Evolutionary conservation across 2,888 invertebrate species (phyloP).

Genomic region (Meiosimyza platycephala): DNA sequence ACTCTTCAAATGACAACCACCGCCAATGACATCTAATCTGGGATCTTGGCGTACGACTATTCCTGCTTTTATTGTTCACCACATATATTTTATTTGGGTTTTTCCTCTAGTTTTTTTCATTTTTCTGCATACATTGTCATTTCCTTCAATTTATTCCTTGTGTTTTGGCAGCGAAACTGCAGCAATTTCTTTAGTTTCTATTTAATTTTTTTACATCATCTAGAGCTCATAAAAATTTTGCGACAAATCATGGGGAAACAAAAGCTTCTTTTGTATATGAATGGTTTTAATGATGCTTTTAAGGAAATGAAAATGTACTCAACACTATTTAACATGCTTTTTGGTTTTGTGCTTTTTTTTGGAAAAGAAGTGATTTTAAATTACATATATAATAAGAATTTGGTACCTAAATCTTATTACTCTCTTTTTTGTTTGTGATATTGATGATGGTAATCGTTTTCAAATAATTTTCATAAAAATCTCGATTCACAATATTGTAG

Average conservation of each 20-base stretch:
- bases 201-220: background rate
- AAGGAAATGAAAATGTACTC: conserved; percentile 40
- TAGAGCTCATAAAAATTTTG: conserved; percentile 35
- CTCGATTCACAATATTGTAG: too few species aligned
- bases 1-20: background rate
- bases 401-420: too few species aligned
- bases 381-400: too few species aligned
- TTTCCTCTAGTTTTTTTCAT: background rate
- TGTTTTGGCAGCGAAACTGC: conserved; percentile 23
- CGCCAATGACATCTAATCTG: conserved; percentile 10
- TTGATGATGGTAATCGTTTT: too few species aligned
- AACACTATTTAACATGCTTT: conserved; percentile 24
- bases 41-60: background rate
- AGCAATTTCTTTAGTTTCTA: conserved; percentile 16
- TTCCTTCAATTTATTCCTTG: conserved; percentile 2
- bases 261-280: conserved; percentile 29
- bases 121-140: background rate
- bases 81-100: background rate
- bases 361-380: too few species aligned
- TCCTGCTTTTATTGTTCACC: conserved; percentile 8
- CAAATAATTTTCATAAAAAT: too few species aligned
- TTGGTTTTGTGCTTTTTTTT: background rate
- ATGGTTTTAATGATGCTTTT: conserved; percentile 39
- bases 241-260: conserved; percentile 40
- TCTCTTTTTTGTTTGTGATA: too few species aligned